These are phyloP conservation scores for Nephrotoma flavescens DNA, from an alignment of 2,888 invertebrate genomes.

Conservation along the genomic window DNA sequence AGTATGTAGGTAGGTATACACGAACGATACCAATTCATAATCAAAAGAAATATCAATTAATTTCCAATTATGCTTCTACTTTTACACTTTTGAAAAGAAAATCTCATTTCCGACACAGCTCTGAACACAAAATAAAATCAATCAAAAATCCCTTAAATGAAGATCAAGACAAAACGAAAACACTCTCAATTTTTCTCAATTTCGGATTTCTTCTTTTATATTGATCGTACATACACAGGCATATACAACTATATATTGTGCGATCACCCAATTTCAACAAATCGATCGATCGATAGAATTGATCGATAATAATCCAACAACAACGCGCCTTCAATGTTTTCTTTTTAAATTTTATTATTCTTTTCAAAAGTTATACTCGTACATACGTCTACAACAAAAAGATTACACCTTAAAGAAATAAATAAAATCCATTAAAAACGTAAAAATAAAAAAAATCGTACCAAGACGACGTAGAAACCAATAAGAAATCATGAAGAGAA, in stretches of 20 bases:
- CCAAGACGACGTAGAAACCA: background rate
- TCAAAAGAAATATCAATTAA: background rate
- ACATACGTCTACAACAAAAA: background rate
- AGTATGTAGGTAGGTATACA: background rate
- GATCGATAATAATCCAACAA: conserved; percentile 1
- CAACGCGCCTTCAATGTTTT: background rate
- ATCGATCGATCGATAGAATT: conserved; percentile 1
- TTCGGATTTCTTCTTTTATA: background rate
- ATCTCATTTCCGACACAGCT: background rate
- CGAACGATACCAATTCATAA: background rate
- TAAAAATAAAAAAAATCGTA: background rate
- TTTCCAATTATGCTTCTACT: background rate
- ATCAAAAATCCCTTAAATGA: background rate
- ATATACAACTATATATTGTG: background rate
- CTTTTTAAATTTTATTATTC: background rate
- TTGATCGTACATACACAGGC: background rate
- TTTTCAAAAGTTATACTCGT: background rate
- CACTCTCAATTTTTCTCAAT: background rate
- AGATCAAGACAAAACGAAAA: background rate
- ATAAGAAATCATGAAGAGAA: background rate
- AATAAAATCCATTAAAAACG: background rate
- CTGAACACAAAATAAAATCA: background rate
- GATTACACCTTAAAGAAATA: background rate
- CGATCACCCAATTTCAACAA: background rate
- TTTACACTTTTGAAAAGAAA: background rate